Conservation (phyloP, 2,113 vertebrate genomes). For the Nothobranchius furzeri region DNA sequence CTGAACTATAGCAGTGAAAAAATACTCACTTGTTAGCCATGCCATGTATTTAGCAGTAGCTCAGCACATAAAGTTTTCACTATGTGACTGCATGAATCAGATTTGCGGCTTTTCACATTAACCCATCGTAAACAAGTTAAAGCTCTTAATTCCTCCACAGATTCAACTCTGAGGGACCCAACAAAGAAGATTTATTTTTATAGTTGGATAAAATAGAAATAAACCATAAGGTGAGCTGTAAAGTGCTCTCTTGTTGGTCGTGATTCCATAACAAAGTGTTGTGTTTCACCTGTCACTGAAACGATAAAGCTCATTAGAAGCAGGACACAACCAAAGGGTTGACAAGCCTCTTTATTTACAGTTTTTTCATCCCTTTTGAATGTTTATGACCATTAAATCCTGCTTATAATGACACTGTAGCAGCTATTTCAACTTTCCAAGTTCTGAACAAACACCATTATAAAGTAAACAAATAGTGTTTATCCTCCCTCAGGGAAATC, state of each 20-base stretch:
- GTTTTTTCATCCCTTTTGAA: not conserved
- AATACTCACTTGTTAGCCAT: no score
- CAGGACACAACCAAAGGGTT: not conserved
- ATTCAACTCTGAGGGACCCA: not conserved
- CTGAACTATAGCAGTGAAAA: no score
- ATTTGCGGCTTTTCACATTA: not conserved
- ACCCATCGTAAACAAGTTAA: not conserved
- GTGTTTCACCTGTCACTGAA: not conserved
- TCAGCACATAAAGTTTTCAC: no score
- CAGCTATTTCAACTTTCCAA: slow-evolving; percentile 9
- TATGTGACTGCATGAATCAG: not conserved
- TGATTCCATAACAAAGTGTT: no score
- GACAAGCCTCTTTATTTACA: not conserved
- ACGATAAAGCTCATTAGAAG: not conserved
- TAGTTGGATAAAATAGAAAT: not conserved
- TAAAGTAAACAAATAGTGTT: slow-evolving; percentile 42
- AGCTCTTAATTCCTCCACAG: not conserved
- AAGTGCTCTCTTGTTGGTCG: slow-evolving; percentile 21
- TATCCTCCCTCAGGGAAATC: slow-evolving; percentile 13
- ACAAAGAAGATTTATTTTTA: not conserved
- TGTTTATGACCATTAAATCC: not conserved
- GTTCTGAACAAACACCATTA: slow-evolving; percentile 25
- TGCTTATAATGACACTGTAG: not conserved
- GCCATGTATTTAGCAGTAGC: no score
- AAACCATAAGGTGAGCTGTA: slow-evolving; percentile 34